Base-by-base conservation (phyloP, 2,888 invertebrate genomes). In the Agrochola lychnidis region DNA sequence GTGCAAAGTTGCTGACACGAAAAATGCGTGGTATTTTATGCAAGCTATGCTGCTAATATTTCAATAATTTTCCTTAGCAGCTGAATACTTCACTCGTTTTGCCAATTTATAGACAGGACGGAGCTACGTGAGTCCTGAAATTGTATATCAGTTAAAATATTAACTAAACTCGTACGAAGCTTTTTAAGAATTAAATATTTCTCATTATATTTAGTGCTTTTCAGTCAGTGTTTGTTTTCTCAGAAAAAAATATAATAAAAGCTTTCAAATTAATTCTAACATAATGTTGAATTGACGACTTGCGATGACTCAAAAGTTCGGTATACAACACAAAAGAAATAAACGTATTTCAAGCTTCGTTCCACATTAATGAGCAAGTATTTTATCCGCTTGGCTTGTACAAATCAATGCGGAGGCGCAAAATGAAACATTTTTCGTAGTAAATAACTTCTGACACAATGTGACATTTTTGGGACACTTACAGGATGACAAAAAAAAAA, bases 321-420 rank as follows among this genome's bases (percentile, higher is more conserved):
- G 42, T 73, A 45, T 48, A 82, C 42, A 45, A 66, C 42, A 81
- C 57, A 30, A 73, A 70, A 56, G 40, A 59, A 70, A 73, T 70
- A 79, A 84, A 73, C 62, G 62, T 73, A 63, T 70, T 84, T 70
- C 80, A 79, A 73, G 80, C 73, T 81, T 70, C 70, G 45, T 79
- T 79, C 70, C 70, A 68, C 69, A 57, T 36, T 36, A 36, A 36
- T 36, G 36, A 36, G 4, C 4, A 36, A 36, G 36, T 36, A 36
- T 36, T 30, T 36, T 36, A 36, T 36, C 76, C 75, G 62, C 72
- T 57, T 82, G 22, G 22, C 9, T 51, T 51, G 67, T 63, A 68
- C 59, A 61, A 70, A 78, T 68, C 73, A 70, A 63, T 51, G 53
- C 22, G 30, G 9, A 67, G 45, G 45, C 59, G 59, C 19, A 42